Percentiles rank a stretch among this genome's conserved stretches.
Evolutionary conservation across 2,113 vertebrate species (phyloP).

Genomic region (Parus major): DNA sequence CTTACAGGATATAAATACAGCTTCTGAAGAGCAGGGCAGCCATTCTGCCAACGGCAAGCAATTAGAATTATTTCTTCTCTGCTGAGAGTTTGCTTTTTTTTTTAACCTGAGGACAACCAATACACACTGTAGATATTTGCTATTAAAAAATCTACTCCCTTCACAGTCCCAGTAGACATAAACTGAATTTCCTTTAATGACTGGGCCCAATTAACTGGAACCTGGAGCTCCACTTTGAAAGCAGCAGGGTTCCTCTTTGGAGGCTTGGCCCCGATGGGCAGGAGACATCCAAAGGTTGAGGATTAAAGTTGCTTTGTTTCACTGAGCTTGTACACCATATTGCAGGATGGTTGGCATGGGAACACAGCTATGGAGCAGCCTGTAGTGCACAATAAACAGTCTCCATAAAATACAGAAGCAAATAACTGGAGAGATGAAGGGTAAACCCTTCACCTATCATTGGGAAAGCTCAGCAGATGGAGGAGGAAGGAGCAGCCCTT

Average conservation of each 20-base stretch:
- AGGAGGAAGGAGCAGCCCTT: neutral
- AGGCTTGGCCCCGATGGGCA: slow-evolving; percentile 18
- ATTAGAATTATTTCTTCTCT: slow-evolving; percentile 57
- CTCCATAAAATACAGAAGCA: slow-evolving; percentile 27
- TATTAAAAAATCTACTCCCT: slow-evolving; percentile 42
- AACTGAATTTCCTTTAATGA: slow-evolving; percentile 56
- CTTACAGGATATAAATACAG: slow-evolving; percentile 48
- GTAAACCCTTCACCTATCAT: slow-evolving; percentile 17
- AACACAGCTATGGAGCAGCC: slow-evolving; percentile 52
- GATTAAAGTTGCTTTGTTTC: slow-evolving; percentile 64
- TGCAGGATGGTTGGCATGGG: slow-evolving; percentile 61
- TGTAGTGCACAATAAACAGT: slow-evolving; percentile 20
- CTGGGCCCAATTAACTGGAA: slow-evolving; percentile 58
- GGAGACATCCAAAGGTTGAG: slow-evolving; percentile 54
- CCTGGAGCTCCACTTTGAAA: slow-evolving; percentile 48
- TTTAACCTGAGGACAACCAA: slow-evolving; percentile 26
- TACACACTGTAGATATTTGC: slow-evolving; percentile 49
- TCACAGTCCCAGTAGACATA: slow-evolving; percentile 33
- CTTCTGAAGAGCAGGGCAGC: slow-evolving; percentile 53
- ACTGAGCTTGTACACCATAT: neutral
- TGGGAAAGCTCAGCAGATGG: neutral
- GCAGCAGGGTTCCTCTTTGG: slow-evolving; percentile 46
- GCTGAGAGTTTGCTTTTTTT: slow-evolving; percentile 37
- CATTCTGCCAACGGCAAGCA: slow-evolving; percentile 58
- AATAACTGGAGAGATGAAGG: slow-evolving; percentile 19